Conservation (phyloP, 2,797 vertebrate genomes). For the Hephaestus fuliginosus region DNA sequence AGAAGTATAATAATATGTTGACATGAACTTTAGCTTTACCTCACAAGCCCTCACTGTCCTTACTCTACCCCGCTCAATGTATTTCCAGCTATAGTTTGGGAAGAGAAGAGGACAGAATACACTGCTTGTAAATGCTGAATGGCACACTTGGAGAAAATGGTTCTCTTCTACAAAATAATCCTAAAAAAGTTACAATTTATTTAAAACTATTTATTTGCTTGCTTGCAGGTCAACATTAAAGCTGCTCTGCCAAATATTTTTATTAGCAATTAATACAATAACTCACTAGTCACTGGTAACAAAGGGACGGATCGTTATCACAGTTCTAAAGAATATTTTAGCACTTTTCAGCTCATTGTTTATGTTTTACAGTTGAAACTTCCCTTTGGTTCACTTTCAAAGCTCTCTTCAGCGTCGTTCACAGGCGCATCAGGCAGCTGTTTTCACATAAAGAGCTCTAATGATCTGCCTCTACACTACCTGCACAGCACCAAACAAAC, state of each 20-base stretch:
- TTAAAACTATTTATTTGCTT: too few relatives aligned
- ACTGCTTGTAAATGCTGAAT: neutral
- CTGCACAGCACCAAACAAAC: neutral
- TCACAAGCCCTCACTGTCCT: constrained; percentile 8
- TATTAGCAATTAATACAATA: neutral
- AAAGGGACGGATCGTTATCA: neutral
- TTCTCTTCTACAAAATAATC: neutral
- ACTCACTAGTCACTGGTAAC: neutral
- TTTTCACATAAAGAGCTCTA: neutral
- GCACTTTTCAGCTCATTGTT: neutral
- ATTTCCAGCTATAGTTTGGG: neutral
- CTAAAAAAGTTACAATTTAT: neutral
- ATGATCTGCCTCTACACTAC: neutral
- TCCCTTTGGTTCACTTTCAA: neutral
- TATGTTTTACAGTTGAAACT: neutral
- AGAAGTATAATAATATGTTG: constrained; percentile 26
- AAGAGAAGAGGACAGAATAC: neutral
- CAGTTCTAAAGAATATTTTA: neutral
- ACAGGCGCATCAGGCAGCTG: neutral
- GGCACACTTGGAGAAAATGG: neutral
- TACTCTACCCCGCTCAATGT: neutral
- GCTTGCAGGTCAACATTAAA: neutral
- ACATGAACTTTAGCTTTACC: constrained; percentile 31
- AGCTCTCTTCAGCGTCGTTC: neutral
- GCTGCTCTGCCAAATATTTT: neutral